Conservation (phyloP, 2,888 invertebrate species). For the Melanostoma scalare region DNA sequence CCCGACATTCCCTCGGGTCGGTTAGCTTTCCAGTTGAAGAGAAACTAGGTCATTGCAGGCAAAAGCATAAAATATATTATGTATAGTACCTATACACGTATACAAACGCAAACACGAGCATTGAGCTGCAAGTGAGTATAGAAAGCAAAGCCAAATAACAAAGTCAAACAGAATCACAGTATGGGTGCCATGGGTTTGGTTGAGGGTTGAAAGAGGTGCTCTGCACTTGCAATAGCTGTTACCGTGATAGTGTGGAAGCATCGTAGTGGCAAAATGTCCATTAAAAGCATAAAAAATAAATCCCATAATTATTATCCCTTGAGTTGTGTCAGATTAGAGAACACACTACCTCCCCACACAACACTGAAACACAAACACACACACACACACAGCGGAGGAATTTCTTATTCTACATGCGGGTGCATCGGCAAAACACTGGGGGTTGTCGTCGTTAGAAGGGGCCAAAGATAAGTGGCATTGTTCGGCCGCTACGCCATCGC, state of each 20-base stretch:
- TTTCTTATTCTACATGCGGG: constrained; percentile 1
- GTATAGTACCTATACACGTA: neutral
- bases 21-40: constrained; percentile 58
- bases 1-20: constrained; percentile 61
- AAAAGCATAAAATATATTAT: constrained; percentile 18
- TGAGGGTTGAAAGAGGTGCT: neutral
- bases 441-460: neutral
- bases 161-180: constrained; percentile 59
- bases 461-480: constrained; percentile 22
- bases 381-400: constrained; percentile 6
- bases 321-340: constrained; percentile 63
- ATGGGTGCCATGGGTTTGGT: neutral
- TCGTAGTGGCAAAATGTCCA: constrained; percentile 53
- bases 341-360: neutral
- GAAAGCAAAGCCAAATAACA: constrained; percentile 46
- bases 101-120: neutral
- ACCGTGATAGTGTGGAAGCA: constrained; percentile 8
- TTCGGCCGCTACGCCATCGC: constrained; percentile 33
- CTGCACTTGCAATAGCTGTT: neutral
- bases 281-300: constrained; percentile 25
- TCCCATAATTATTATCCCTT: constrained; percentile 61
- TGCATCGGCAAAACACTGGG: neutral
- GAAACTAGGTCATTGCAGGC: constrained; percentile 64
- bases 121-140: neutral
- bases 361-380: neutral